phyloP scores from a whole-genome alignment of 2,888 invertebrate species.

The Heteropelma amictum region DNA sequence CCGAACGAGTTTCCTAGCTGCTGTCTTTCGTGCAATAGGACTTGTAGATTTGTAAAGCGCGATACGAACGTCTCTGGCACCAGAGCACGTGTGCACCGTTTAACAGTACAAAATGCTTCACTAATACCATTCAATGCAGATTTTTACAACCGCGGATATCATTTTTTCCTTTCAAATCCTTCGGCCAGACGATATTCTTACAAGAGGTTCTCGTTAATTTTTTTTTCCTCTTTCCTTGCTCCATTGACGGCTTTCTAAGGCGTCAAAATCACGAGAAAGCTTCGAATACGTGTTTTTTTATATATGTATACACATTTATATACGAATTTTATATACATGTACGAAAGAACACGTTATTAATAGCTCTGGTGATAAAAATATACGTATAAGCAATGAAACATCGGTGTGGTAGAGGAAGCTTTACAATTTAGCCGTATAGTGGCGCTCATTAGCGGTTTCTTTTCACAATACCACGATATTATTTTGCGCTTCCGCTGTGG shows the following conservation, averaged over 20 bases:
- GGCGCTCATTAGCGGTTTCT: constrained; percentile 43
- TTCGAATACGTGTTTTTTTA: not conserved
- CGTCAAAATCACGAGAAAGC: constrained; percentile 25
- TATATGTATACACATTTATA: not conserved
- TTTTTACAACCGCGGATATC: not conserved
- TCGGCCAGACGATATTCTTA: not conserved
- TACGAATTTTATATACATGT: not conserved
- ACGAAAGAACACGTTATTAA: constrained; percentile 19
- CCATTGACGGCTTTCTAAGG: not conserved
- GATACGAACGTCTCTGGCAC: too few species aligned
- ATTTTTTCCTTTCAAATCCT: constrained; percentile 12
- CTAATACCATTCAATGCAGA: not conserved
- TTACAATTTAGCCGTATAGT: constrained; percentile 30
- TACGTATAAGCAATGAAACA: constrained; percentile 28
- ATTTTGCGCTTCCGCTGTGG: constrained; percentile 8
- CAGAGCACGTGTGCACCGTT: not conserved
- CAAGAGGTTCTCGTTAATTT: constrained; percentile 27
- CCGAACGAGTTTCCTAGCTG: not conserved
- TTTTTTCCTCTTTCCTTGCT: not conserved
- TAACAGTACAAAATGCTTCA: not conserved
- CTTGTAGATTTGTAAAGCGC: too few species aligned
- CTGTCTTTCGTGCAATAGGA: too few species aligned
- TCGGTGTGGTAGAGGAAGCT: constrained; percentile 16
- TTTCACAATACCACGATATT: constrained; percentile 32
- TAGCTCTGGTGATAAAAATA: constrained; percentile 34